phyloP scores from a whole-genome alignment of 2,888 invertebrate species.

The Adelognathus sp. region DNA sequence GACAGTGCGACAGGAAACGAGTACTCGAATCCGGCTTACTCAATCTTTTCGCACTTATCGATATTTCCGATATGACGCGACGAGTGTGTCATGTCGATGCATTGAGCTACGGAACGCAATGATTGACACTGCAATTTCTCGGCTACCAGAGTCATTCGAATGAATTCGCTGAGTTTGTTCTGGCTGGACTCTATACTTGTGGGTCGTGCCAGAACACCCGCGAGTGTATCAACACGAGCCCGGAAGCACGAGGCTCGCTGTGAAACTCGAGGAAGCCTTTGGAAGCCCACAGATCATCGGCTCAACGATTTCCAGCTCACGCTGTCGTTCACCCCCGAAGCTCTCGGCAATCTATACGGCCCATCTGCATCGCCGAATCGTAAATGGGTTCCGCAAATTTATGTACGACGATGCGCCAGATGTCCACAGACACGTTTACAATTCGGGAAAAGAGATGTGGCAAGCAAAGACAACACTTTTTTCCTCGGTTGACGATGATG shows the following conservation, averaged over 20 bases:
- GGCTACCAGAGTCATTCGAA: neutral
- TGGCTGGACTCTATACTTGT: neutral
- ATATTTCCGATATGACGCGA: conserved; percentile 24
- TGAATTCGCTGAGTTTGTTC: neutral
- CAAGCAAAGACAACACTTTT: neutral
- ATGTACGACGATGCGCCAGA: neutral
- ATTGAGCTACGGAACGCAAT: neutral
- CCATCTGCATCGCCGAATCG: neutral
- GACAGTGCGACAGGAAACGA: conserved; percentile 17
- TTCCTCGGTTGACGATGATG: neutral
- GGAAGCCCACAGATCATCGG: neutral
- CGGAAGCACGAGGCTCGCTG: no score
- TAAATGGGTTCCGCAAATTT: neutral
- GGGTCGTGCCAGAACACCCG: conserved; percentile 17
- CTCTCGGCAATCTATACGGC: neutral
- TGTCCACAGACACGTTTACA: neutral
- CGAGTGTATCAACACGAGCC: neutral
- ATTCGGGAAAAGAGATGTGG: neutral
- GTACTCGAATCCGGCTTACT: conserved; percentile 1
- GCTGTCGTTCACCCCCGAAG: neutral
- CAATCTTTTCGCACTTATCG: conserved; percentile 22
- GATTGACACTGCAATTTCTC: conserved; percentile 1
- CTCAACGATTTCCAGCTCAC: neutral
- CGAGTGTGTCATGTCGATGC: neutral
- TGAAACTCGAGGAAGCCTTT: neutral